Percentiles rank a stretch among this genome's conserved stretches.
Conservation (phyloP, 1,140 invertebrate species). For the Zaprionus kolodkinae region DNA sequence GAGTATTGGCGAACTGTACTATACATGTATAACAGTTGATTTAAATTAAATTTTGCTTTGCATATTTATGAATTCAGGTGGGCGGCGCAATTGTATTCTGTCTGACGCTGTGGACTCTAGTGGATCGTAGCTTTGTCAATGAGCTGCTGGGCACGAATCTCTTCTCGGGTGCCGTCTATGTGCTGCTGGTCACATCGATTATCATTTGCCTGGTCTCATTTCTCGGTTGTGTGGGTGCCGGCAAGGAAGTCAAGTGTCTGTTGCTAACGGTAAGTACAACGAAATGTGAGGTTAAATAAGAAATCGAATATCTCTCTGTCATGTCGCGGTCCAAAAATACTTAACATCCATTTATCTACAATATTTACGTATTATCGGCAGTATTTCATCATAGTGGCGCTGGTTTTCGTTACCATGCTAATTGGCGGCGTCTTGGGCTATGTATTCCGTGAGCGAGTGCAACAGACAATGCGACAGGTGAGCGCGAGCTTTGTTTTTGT, state of each 20-base stretch:
- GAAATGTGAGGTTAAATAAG: no score
- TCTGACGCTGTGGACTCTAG: conserved; percentile 92
- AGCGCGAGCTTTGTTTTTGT: neutral
- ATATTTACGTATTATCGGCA: conserved; percentile 85
- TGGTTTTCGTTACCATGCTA: conserved; percentile 94
- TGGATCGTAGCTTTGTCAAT: conserved; percentile 92
- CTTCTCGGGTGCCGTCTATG: conserved; percentile 92
- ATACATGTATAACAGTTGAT: neutral
- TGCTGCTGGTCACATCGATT: conserved; percentile 91
- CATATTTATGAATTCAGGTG: conserved; percentile 85
- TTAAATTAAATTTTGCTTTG: neutral
- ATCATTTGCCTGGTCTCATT: conserved; percentile 91
- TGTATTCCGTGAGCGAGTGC: conserved; percentile 92
- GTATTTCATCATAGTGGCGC: conserved; percentile 94
- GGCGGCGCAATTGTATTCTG: conserved; percentile 91
- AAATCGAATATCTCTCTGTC: no score
- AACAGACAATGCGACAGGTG: conserved; percentile 87
- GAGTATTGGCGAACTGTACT: conserved; percentile 85
- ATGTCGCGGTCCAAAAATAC: neutral
- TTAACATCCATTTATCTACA: conserved; percentile 66
- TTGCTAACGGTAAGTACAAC: conserved; percentile 91
- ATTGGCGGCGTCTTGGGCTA: conserved; percentile 95
- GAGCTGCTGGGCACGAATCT: conserved; percentile 92
- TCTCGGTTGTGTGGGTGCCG: conserved; percentile 93
- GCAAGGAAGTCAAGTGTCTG: conserved; percentile 95